Evolutionary conservation across 1,140 invertebrate genomes (phyloP).

Genomic region (Carposina sasakii): DNA sequence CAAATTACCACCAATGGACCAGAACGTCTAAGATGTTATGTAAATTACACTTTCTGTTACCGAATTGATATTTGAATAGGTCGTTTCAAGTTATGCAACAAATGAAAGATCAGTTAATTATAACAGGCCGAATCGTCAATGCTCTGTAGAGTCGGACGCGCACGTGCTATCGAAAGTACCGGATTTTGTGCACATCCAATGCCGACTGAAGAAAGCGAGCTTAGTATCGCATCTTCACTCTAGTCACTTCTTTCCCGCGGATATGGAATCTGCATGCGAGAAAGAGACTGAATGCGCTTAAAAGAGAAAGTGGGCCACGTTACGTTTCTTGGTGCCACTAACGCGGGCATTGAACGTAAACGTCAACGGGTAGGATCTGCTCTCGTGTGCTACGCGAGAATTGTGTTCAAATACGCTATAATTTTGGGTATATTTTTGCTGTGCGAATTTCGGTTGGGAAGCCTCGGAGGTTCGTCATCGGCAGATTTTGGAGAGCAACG

Average conservation of each 20-base stretch:
- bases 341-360: slow-evolving; percentile 67
- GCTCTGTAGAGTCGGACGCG: slow-evolving; percentile 18
- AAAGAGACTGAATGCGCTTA: slow-evolving; percentile 62
- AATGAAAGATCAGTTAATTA: slow-evolving; percentile 44
- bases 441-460: slow-evolving; percentile 27
- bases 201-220: slow-evolving; percentile 71
- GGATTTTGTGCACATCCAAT: slow-evolving; percentile 61
- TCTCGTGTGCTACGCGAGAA: too few relatives aligned
- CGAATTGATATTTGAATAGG: slow-evolving; percentile 25
- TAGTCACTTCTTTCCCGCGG: slow-evolving; percentile 49
- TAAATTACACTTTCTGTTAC: slow-evolving; percentile 29
- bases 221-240: slow-evolving; percentile 48
- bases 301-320: slow-evolving; percentile 71
- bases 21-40: too few relatives aligned
- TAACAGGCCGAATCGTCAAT: slow-evolving; percentile 26
- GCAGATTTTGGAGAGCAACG: slow-evolving; percentile 67
- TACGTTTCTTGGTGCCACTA: slow-evolving; percentile 68
- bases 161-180: slow-evolving; percentile 61
- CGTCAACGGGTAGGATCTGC: slow-evolving; percentile 50
- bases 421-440: background rate
- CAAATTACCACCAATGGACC: too few relatives aligned
- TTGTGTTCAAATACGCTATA: too few relatives aligned
- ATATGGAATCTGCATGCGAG: slow-evolving; percentile 28
- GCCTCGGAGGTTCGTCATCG: slow-evolving; percentile 43
- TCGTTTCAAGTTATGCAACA: slow-evolving; percentile 41